Base-by-base conservation (phyloP, 1,140 invertebrate species). In the Drosophila mojavensis region DNA sequence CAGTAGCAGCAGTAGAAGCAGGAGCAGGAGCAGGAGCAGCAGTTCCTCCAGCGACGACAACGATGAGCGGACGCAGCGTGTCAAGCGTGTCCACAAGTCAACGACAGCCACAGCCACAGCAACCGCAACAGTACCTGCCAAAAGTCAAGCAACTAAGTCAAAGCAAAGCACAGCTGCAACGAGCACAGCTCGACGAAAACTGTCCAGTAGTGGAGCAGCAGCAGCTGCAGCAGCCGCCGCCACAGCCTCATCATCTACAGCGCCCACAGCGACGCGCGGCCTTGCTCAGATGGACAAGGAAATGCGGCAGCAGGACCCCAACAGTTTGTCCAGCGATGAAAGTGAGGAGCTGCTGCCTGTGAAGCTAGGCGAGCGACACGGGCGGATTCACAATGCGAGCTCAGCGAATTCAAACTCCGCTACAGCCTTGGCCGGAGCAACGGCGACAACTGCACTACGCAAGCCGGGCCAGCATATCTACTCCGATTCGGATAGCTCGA, bases 261-360 rank as follows among this genome's bases (percentile, higher is more conserved):
- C 70, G 9, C 93, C 86, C 61, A 60, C 76, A 75, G 15, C 83
- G 66, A 81, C 78, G 20, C 69, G 88, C 5, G 90, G 85, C n/a
- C 74, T 91, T 26, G 82, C 90, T 10, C 91, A 91, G 84, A 95
- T 97, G 94, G 95, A 96, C 83, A 95, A 94, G 88, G 95, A 96
- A 92, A 82, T 94, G 47, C 81, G 73, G 64, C 92, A 93, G 60
- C 93, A 92, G 53, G 93, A 92, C 56, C 91, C 90, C 3, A 93
- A 94, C 92, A 93, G 93, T 68, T 90, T 93, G 64, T 93, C 93
- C n/a, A 95, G 94, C 48, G 95, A 95, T 72, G 96, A 97, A 78
- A 97, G 96, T 89, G 96, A 96, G 92, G 96, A 97, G 65, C 91
- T 97, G 26, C 94, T 96, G 92, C 94, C 95, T 50, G 94, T 91